These are phyloP conservation scores for Drosophila barbarae DNA, from an alignment of 2,888 invertebrate species.

Conservation along the genomic window DNA sequence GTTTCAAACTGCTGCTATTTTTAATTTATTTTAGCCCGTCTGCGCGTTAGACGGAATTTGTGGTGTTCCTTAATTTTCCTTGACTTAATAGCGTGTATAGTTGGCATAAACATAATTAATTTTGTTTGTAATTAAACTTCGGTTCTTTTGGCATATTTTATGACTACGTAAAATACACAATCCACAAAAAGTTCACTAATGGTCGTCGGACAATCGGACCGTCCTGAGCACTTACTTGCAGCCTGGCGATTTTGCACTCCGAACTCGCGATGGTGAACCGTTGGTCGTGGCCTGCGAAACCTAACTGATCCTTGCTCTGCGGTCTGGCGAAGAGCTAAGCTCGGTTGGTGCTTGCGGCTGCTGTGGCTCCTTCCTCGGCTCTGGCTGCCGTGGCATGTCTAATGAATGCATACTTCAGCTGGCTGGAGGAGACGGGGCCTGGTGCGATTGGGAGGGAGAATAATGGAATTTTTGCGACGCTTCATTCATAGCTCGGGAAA, in stretches of 20 bases:
- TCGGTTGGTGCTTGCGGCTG: slow-evolving; percentile 55
- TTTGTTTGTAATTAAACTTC: slow-evolving; percentile 37
- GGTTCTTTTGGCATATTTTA: slow-evolving; percentile 20
- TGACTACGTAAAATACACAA: slow-evolving; percentile 12
- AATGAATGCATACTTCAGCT: slow-evolving; percentile 65
- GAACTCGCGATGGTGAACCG: slow-evolving; percentile 65
- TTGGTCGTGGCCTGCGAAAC: slow-evolving; percentile 67
- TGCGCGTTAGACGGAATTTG: slow-evolving; percentile 4
- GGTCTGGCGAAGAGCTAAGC: slow-evolving; percentile 73
- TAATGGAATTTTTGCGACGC: slow-evolving; percentile 75
- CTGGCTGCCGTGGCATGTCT: slow-evolving; percentile 57
- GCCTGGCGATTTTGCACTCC: slow-evolving; percentile 40
- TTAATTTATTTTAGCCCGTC: slow-evolving; percentile 7
- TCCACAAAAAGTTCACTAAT: slow-evolving; percentile 16
- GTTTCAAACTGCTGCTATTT: slow-evolving; percentile 25
- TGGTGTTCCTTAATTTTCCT: slow-evolving; percentile 9
- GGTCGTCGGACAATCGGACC: background rate
- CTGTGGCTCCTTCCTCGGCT: slow-evolving; percentile 24
- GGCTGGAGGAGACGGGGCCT: slow-evolving; percentile 14
- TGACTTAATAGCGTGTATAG: slow-evolving; percentile 8
- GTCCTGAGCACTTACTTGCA: slow-evolving; percentile 23
- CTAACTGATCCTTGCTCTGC: slow-evolving; percentile 77
- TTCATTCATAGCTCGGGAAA: slow-evolving; percentile 47
- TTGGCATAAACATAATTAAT: slow-evolving; percentile 25
- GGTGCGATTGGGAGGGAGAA: slow-evolving; percentile 56